Base-by-base conservation (phyloP, 2,113 vertebrate genomes). In the Pterocles orientalis region DNA sequence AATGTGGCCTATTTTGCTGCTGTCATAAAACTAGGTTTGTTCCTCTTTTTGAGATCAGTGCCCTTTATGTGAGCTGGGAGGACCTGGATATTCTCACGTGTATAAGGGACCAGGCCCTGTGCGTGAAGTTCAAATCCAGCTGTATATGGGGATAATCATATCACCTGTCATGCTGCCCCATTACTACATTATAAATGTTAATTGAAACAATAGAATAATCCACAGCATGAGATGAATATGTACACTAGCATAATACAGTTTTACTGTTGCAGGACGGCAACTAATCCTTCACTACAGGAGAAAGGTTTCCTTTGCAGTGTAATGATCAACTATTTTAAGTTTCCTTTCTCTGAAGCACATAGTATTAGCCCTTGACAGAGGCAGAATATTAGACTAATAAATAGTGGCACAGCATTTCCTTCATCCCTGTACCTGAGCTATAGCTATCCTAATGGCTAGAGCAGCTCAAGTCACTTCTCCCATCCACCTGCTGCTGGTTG, bases 401-500 rank as follows among this genome's bases (percentile, higher is more conserved):
- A 72, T 12, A 81, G 18, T 14, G 34, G 19, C 34, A 47, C 14
- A 6, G 21, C 48, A 51, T 39, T 60, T 94, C 33, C 25, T 4
- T 12, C 8, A 1, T 18, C 25, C 36, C 34, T 23, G 0, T 12
- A 31, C 13, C 19, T 28, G 31, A 82, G 12, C 19, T 61, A 1
- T 6, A 4, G 21, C 31, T 66, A 12, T 45, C 4, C 7, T 5
- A 10, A 2, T 20, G 33, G 3, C n/a, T 29, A 45, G 28, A 57
- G 51, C 7, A 16, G 8, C 21, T 58, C 45, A 86, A 17, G 57
- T 36, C 36, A 54, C 20, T 41, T 92, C 86, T 45, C 21, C 41
- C 18, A 39, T 20, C 9, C 9, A 13, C 8, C 45, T 79, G 18
- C 29, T 78, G 4, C 33, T 56, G 28, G 6, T 48, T 51, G 57